A percentile compares a stretch with the other conserved stretches of the same genome.
Conservation (phyloP, 2,888 invertebrate genomes). For the Heliothis peltigera region DNA sequence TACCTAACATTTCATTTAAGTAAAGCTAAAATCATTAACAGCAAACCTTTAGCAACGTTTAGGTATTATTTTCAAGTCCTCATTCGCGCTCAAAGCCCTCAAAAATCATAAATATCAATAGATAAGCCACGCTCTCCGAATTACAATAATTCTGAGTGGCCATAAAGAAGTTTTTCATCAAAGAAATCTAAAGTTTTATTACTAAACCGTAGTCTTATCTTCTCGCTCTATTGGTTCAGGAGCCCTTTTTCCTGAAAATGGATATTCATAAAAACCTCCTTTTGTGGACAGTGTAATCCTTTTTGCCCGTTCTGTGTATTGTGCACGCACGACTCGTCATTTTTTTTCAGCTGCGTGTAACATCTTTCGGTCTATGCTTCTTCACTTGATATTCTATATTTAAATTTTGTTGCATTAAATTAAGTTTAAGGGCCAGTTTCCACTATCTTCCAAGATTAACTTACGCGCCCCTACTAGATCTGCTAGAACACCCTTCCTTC, state of each 20-base stretch:
- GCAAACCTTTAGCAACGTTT: conserved; percentile 1
- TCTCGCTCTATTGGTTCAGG: conserved; percentile 65
- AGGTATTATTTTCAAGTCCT: background rate
- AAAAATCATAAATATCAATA: conserved; percentile 41
- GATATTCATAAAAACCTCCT: conserved; percentile 56
- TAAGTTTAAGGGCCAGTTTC: too few relatives aligned
- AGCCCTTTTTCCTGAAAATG: conserved; percentile 52
- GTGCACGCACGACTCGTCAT: conserved; percentile 10
- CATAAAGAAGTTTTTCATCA: conserved; percentile 35
- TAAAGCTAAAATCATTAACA: background rate
- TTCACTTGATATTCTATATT: background rate
- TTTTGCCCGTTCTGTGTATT: conserved; percentile 39
- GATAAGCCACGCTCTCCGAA: conserved; percentile 33
- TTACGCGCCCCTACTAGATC: too few relatives aligned
- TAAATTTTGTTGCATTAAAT: conserved; percentile 5
- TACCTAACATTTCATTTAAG: too few relatives aligned
- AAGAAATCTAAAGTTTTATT: conserved; percentile 54
- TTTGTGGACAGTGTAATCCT: conserved; percentile 55
- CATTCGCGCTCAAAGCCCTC: conserved; percentile 8
- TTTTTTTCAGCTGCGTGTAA: conserved; percentile 17
- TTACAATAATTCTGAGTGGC: conserved; percentile 33
- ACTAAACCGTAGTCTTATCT: conserved; percentile 60
- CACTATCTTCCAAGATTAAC: too few relatives aligned
- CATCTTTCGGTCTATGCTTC: background rate
- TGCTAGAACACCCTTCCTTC: too few relatives aligned